Evolutionary conservation across 92 coral and sea anemone genomes (phyloP), one percentile per base, ranked within the genome.

Genomic region (Muricea muricata): DNA sequence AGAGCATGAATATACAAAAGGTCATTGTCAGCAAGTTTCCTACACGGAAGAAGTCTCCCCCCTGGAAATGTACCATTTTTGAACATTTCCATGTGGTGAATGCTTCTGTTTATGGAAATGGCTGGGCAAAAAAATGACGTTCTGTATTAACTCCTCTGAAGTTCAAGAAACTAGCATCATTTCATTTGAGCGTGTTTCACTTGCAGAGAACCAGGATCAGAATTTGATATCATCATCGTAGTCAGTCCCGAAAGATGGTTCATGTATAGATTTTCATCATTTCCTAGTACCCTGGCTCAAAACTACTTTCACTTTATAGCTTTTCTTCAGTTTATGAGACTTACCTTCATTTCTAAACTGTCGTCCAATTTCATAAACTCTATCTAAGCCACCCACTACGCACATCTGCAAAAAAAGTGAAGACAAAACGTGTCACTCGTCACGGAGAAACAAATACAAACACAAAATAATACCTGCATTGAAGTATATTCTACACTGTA

Each of bases 281-380:
- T 57, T 57, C 65, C 65, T 20, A 57, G 30, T 10, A 21, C 2
- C 65, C 3, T 20, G 21, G 65, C 30, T 21, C 14, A 1, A 11
- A 45, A 45, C n/a, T n/a, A n/a, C n/a, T n/a, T n/a, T n/a, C n/a
- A n/a, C n/a, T n/a, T n/a, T n/a, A n/a, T n/a, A n/a, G n/a, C n/a
- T n/a, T n/a, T n/a, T n/a, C n/a, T n/a, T n/a, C n/a, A 18, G 20
- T 17, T 52, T 25, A 45, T 9, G 24, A 52, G 7, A 52, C 60
- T 52, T 88, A 96, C 99, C 91, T 90, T 93, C 99, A 88, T 93
- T 93, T 84, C 99, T 92, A 65, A 96, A 96, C 67, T 93, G 99
- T 39, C 99, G 90, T 55, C 99, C 99, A 81, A 96, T 92, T 92
- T 96, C 99, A 89, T 96, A 96, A 13, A 96, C 99, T 89, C 99